These are phyloP conservation scores for Simalia tracyae DNA, from an alignment of 2,797 vertebrate species.

Conservation along the genomic window DNA sequence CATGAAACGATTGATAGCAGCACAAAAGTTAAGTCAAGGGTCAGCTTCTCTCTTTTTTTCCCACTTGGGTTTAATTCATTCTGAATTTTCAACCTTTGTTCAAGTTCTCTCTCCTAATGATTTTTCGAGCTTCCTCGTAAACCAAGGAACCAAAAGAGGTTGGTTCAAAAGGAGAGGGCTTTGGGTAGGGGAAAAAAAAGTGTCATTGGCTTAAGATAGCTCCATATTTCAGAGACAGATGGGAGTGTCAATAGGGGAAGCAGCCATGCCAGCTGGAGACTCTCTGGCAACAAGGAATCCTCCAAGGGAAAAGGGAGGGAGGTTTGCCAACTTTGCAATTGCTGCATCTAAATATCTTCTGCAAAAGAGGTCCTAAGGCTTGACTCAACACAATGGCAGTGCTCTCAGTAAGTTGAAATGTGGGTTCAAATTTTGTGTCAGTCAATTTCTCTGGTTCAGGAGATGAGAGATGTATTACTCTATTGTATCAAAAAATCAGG, in stretches of 20 bases:
- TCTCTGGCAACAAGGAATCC: neutral
- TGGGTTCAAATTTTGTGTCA: neutral
- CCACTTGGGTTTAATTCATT: neutral
- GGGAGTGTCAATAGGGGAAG: neutral
- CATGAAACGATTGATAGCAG: neutral
- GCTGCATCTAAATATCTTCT: neutral
- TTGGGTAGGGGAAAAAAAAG: neutral
- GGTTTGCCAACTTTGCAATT: no score
- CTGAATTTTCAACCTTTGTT: neutral
- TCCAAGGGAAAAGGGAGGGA: neutral
- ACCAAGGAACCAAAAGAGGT: neutral
- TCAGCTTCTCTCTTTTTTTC: neutral
- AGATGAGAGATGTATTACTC: neutral
- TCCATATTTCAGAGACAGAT: neutral
- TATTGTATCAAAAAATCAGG: neutral
- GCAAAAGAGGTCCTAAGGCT: neutral
- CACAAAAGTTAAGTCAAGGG: neutral
- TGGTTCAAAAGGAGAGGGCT: neutral
- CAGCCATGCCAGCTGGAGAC: neutral
- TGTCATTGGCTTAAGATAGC: neutral
- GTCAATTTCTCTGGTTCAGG: neutral
- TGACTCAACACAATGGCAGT: neutral
- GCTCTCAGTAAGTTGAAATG: neutral
- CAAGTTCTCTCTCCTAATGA: neutral
- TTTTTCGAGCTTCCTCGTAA: neutral